Evolutionary conservation across 2,113 vertebrate species (phyloP), one percentile per base, ranked within the genome.

Genomic region (Microcebus lehilahytsara): DNA sequence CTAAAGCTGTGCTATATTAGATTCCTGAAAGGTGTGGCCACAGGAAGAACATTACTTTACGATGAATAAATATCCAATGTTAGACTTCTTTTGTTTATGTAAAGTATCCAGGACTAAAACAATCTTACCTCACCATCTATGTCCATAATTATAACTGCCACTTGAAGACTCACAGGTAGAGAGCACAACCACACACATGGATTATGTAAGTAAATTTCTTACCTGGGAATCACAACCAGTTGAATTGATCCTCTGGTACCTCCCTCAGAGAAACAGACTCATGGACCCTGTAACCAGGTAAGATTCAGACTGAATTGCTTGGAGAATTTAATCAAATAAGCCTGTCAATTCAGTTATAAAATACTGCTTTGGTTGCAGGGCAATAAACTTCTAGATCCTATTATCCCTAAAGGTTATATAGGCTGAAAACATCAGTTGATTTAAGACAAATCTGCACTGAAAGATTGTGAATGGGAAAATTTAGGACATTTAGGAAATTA

Each of bases 1-100:
- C 83, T 93, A 23, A 83, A 93, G 51, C 25, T 94, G 20, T 79
- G 40, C 96, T 81, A 78, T 83, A 93, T 78, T 97, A 97, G 91
- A 49, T 79, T 93, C 90, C 85, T 51, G 71, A 0, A 5, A 97
- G 92, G 64, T 3, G 17, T 3, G 2, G 83, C 34, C 93, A 51
- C 32, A 51, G 37, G 89, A 98, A 69, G 30, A 98, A 90, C 34
- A 95, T 58, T 85, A 40, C n/a, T 75, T 94, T 79, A 22, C 56
- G 66, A 95, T 40, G 66, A 34, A 14, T 83, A 87, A 75, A 95
- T 51, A 93, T 85, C 11, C 58, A 32, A 12, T 62, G 62, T 25
- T 72, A 19, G 60, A 40, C 0, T 0, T 95, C 66, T 77, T 83
- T 11, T 71, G 27, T 53, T 97, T 75, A 84, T 72, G 19, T 84